These are phyloP conservation scores for Drosophila ananassae DNA, from an alignment of 1,140 invertebrate genomes.

Conservation along the genomic window DNA sequence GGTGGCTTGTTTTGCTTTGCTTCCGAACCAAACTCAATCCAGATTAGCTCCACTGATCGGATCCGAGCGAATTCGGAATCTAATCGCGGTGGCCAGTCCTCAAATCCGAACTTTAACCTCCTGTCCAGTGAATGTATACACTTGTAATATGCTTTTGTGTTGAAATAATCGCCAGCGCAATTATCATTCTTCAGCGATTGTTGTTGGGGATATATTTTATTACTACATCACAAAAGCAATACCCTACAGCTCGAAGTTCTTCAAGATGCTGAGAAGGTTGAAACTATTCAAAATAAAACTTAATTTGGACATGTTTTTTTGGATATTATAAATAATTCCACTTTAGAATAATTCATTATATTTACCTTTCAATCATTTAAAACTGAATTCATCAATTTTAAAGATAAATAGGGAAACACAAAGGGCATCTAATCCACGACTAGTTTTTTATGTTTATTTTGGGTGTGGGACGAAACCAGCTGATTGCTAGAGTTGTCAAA, in stretches of 20 bases:
- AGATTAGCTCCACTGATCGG: conserved; percentile 52
- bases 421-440: background rate
- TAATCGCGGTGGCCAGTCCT: conserved; percentile 45
- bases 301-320: too few relatives aligned
- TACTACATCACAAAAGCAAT: conserved; percentile 27
- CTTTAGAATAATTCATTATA: background rate
- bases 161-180: conserved; percentile 54
- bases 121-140: conserved; percentile 8
- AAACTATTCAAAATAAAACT: background rate
- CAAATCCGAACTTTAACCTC: conserved; percentile 64
- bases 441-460: background rate
- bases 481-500: conserved; percentile 19
- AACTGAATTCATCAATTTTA: background rate
- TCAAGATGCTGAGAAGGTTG: background rate
- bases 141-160: conserved; percentile 33
- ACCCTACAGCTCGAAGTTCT: background rate
- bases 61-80: conserved; percentile 43
- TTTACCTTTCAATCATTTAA: background rate
- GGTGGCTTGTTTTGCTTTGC: conserved; percentile 30
- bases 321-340: background rate
- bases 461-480: conserved; percentile 20
- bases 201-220: conserved; percentile 39
- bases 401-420: background rate
- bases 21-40: background rate
- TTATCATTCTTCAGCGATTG: conserved; percentile 37